Percentiles rank a stretch among this genome's conserved stretches.
These are phyloP conservation scores for Drosophila neocordata DNA, from an alignment of 1,140 invertebrate species.

Conservation along the genomic window DNA sequence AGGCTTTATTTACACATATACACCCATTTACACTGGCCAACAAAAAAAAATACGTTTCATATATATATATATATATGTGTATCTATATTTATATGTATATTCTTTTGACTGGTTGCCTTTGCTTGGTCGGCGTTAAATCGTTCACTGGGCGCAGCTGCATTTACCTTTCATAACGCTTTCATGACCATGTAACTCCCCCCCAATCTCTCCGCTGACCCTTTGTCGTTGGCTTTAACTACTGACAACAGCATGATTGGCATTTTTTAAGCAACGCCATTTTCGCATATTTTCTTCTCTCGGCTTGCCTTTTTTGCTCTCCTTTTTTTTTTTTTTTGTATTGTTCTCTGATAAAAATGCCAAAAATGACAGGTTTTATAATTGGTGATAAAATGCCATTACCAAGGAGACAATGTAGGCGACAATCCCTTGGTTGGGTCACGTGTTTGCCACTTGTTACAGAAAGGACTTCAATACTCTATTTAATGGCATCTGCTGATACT, in stretches of 20 bases:
- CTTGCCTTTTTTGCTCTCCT: background rate
- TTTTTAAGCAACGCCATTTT: conserved; percentile 13
- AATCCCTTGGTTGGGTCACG: conserved; percentile 47
- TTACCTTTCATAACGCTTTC: conserved; percentile 5
- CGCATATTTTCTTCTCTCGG: background rate
- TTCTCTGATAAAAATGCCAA: conserved; percentile 59
- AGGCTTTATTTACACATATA: conserved; percentile 70
- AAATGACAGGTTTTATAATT: conserved; percentile 78
- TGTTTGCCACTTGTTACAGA: conserved; percentile 33
- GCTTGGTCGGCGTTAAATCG: background rate
- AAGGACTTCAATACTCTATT: conserved; percentile 24
- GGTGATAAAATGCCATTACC: conserved; percentile 77
- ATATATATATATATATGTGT: background rate
- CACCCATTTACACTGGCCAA: conserved; percentile 12
- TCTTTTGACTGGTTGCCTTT: background rate
- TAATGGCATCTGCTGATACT: conserved; percentile 43
- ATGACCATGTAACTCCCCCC: too few relatives aligned
- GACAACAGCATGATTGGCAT: conserved; percentile 1
- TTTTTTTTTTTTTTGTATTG: background rate
- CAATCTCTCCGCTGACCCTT: too few relatives aligned
- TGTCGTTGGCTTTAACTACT: background rate
- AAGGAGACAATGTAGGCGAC: conserved; percentile 42
- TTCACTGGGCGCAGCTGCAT: background rate
- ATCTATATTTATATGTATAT: background rate
- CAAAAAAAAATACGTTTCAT: conserved; percentile 19